These are phyloP conservation scores for Macquaria australasica DNA, from an alignment of 2,113 vertebrate genomes.

Conservation along the genomic window DNA sequence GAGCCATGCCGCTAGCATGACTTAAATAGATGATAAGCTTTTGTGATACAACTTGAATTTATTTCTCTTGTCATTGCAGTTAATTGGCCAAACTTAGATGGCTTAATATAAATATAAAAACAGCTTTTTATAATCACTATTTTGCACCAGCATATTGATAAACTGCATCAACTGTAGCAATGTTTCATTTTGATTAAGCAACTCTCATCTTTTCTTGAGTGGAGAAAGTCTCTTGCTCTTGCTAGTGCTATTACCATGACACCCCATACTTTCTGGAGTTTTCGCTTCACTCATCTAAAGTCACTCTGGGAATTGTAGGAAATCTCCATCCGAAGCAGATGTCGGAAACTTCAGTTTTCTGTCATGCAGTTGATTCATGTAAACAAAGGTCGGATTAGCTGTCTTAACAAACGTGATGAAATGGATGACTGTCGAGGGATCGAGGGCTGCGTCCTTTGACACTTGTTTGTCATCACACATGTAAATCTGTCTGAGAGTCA, in stretches of 20 bases:
- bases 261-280: neutral
- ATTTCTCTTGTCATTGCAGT: neutral
- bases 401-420: conserved; percentile 36
- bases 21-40: neutral
- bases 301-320: neutral
- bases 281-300: neutral
- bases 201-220: neutral
- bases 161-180: neutral
- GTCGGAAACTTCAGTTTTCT: conserved; percentile 1
- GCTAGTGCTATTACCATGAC: neutral
- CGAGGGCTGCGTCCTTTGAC: conserved; percentile 8
- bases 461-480: conserved; percentile 48
- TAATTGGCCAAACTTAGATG: neutral
- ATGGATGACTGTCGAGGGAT: conserved; percentile 34
- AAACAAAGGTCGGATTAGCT: conserved; percentile 40
- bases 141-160: neutral
- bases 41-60: no score
- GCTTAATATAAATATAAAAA: neutral
- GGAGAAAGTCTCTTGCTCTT: neutral
- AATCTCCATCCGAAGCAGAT: conserved; percentile 37
- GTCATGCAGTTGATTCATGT: conserved; percentile 15
- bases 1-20: no score
- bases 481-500: conserved; percentile 36
- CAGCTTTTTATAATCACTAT: neutral
- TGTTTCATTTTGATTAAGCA: neutral